These are phyloP conservation scores for Cerastis leucographa DNA, from an alignment of 2,888 invertebrate genomes.

Conservation along the genomic window DNA sequence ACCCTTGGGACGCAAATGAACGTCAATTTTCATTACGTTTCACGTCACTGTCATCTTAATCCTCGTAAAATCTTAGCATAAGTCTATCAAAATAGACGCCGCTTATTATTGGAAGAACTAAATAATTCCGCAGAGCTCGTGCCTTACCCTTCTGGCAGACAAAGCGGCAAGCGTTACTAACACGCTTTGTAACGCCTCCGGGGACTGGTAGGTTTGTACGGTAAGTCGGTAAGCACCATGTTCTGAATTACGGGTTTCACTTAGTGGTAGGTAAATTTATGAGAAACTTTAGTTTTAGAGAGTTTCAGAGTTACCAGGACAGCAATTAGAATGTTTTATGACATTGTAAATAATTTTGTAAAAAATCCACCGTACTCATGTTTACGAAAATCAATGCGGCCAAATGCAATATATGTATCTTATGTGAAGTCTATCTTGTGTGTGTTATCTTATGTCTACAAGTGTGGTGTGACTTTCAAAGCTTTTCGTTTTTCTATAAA, in stretches of 20 bases:
- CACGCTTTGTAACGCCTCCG: conserved; percentile 22
- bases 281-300: too few relatives aligned
- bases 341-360: too few relatives aligned
- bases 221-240: not conserved
- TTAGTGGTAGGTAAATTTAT: conserved; percentile 2
- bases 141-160: conserved; percentile 5
- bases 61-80: not conserved
- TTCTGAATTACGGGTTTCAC: conserved; percentile 6
- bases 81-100: not conserved
- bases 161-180: conserved; percentile 29
- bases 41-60: too few relatives aligned
- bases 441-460: too few relatives aligned
- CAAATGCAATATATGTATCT: too few relatives aligned
- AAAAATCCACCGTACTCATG: not conserved
- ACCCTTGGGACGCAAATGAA: too few relatives aligned
- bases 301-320: too few relatives aligned
- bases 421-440: too few relatives aligned
- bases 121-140: conserved; percentile 33
- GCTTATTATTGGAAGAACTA: conserved; percentile 19
- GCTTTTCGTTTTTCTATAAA: not conserved
- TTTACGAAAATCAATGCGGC: not conserved
- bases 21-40: too few relatives aligned
- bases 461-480: not conserved
- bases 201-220: conserved; percentile 12
- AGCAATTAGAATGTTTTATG: too few relatives aligned